Conservation (phyloP, 2,888 invertebrate species). For the Tribolium freemani region DNA sequence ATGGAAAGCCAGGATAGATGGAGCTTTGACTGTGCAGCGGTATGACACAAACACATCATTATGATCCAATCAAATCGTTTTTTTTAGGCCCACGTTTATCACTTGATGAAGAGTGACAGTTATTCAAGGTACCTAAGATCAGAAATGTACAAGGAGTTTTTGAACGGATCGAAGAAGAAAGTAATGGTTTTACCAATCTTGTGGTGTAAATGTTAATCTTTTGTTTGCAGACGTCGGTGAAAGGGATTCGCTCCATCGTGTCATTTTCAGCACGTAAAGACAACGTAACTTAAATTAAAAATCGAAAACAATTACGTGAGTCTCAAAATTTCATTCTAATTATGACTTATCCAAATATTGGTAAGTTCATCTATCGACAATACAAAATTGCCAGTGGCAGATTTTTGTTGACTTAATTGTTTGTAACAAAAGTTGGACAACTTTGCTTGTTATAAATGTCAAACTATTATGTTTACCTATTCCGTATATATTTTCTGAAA, state of each 20-base stretch:
- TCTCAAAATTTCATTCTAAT: conserved; percentile 51
- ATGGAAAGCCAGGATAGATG: conserved; percentile 89
- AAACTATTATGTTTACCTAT: conserved; percentile 26
- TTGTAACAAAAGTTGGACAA: background rate
- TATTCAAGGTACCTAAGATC: conserved; percentile 98
- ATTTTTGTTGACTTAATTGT: conserved; percentile 40
- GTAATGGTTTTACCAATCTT: conserved; percentile 68
- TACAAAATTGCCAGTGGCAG: conserved; percentile 52
- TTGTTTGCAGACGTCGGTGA: conserved; percentile 83
- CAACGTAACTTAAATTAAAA: conserved; percentile 67
- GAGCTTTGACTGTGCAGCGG: conserved; percentile 98
- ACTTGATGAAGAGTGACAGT: conserved; percentile 99
- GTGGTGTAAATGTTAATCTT: background rate
- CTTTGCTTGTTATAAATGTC: conserved; percentile 30
- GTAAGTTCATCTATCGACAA: conserved; percentile 61
- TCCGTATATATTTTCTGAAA: conserved; percentile 19
- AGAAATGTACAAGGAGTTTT: conserved; percentile 98
- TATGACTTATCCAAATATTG: conserved; percentile 51
- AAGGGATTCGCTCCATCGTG: conserved; percentile 88
- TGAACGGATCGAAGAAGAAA: conserved; percentile 97
- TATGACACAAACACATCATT: conserved; percentile 64
- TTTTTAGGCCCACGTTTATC: conserved; percentile 95
- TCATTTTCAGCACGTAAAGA: conserved; percentile 83
- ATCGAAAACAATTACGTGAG: conserved; percentile 40
- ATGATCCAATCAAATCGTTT: conserved; percentile 14